These are phyloP conservation scores for Neosalanx taihuensis DNA, from an alignment of 2,797 vertebrate genomes.

Conservation along the genomic window DNA sequence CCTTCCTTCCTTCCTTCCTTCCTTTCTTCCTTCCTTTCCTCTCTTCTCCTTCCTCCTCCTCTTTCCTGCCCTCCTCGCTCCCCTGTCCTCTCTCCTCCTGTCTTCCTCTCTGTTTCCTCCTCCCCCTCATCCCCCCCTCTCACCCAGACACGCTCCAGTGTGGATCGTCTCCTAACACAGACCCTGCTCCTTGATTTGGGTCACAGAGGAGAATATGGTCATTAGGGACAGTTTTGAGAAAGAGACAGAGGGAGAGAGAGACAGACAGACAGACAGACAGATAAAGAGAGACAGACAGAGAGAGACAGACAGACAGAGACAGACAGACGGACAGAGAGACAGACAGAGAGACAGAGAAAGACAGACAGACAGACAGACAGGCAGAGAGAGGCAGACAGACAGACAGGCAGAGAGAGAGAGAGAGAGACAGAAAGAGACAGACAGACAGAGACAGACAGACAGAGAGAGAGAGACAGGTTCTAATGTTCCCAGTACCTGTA, in stretches of 20 bases:
- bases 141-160: background rate
- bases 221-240: background rate
- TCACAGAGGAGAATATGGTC: background rate
- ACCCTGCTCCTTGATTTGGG: background rate
- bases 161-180: background rate
- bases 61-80: conserved; percentile 27
- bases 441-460: background rate
- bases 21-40: conserved; percentile 28
- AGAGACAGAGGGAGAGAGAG: background rate
- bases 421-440: background rate
- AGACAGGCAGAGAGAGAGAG: background rate
- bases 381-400: background rate
- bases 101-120: no score
- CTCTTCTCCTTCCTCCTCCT: conserved; percentile 2
- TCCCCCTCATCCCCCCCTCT: no score
- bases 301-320: background rate
- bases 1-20: conserved; percentile 15
- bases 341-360: background rate
- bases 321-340: background rate
- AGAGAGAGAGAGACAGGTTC: background rate
- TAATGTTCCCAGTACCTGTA: background rate
- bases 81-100: background rate
- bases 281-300: conserved; percentile 1
- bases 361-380: background rate
- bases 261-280: background rate